phyloP scores from a whole-genome alignment of 2,797 vertebrate genomes.

The Gymnoscopelus braueri region DNA sequence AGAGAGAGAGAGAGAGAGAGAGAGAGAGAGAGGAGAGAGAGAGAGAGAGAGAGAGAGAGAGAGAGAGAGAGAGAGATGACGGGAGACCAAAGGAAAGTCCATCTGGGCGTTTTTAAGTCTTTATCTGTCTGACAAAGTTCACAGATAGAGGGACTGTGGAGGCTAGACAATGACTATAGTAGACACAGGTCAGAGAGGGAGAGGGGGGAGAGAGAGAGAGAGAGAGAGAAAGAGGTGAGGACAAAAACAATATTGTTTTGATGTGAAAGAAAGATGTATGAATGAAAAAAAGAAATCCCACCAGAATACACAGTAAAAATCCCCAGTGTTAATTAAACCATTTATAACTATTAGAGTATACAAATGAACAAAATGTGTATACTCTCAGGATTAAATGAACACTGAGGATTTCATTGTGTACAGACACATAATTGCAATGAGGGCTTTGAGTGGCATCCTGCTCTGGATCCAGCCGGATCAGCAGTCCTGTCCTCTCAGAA shows the following conservation, averaged over 20 bases:
- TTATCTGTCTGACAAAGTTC: conserved; percentile 91
- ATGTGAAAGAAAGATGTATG: not conserved
- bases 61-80: conserved; percentile 39
- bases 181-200: conserved; percentile 82
- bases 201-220: conserved; percentile 63
- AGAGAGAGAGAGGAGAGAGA: too few species aligned
- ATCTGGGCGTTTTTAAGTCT: conserved; percentile 71
- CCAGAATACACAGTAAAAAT: conserved; percentile 8
- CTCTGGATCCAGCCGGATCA: too few species aligned
- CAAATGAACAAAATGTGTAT: too few species aligned
- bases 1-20: too few species aligned
- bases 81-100: conserved; percentile 71
- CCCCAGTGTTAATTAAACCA: too few species aligned
- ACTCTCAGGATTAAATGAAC: too few species aligned
- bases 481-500: too few species aligned
- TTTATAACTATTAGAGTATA: too few species aligned
- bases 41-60: conserved; percentile 43
- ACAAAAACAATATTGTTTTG: not conserved
- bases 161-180: conserved; percentile 69
- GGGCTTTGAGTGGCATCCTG: too few species aligned
- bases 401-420: too few species aligned
- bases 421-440: too few species aligned
- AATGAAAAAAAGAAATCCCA: not conserved
- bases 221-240: conserved; percentile 1
- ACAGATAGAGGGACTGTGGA: conserved; percentile 82